These are phyloP conservation scores for Aspidoscelis tigris DNA, from an alignment of 2,113 vertebrate species.

Conservation along the genomic window DNA sequence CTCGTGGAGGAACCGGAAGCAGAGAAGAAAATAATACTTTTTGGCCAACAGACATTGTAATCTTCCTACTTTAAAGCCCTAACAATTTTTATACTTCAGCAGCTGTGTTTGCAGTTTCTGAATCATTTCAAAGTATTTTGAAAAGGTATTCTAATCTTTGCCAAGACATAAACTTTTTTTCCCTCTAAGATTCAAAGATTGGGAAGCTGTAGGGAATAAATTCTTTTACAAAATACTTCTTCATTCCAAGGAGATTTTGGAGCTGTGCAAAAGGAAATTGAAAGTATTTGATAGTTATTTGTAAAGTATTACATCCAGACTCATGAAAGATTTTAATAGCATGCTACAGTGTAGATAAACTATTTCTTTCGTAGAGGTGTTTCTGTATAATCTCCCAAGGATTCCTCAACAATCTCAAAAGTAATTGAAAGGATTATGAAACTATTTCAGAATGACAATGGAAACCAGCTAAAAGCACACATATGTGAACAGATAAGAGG, in stretches of 20 bases:
- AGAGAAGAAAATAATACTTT: not conserved
- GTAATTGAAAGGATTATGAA: conserved; percentile 48
- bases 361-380: conserved; percentile 39
- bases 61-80: conserved; percentile 29
- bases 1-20: not conserved
- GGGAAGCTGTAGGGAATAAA: conserved; percentile 41
- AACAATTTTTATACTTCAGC: conserved; percentile 22
- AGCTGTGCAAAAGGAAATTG: conserved; percentile 51
- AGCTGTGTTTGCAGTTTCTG: conserved; percentile 45
- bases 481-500: conserved; percentile 8
- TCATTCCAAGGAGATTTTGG: conserved; percentile 52
- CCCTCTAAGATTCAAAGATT: conserved; percentile 8
- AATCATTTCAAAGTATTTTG: conserved; percentile 57
- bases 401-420: conserved; percentile 47
- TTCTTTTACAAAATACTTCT: conserved; percentile 40
- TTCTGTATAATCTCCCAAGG: conserved; percentile 48
- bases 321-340: conserved; percentile 49
- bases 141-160: conserved; percentile 46
- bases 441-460: conserved; percentile 39
- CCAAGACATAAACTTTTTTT: conserved; percentile 30
- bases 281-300: conserved; percentile 58
- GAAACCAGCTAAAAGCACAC: conserved; percentile 14
- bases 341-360: conserved; percentile 37
- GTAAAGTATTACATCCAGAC: conserved; percentile 49
- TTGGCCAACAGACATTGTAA: conserved; percentile 1